These are phyloP conservation scores for Otolemur crassicaudatus DNA, from an alignment of 2,797 vertebrate genomes.

Conservation along the genomic window DNA sequence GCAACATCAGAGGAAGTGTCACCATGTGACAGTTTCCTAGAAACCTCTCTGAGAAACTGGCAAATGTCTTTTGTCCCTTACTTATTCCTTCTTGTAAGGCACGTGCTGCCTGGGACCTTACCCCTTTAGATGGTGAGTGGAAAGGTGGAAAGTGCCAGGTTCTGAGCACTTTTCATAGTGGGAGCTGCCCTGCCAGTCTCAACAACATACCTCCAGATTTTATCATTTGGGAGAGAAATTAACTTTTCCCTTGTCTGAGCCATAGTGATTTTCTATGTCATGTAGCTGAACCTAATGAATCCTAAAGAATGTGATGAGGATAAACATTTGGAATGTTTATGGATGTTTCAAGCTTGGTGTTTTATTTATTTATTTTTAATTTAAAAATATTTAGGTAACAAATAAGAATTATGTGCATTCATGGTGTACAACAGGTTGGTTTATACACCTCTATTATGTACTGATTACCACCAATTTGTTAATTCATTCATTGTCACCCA, in stretches of 20 bases:
- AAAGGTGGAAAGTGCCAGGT: neutral
- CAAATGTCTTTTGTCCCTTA: neutral
- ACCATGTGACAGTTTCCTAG: neutral
- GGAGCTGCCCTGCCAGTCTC: neutral
- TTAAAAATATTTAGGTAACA: neutral
- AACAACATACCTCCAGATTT: neutral
- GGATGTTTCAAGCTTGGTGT: neutral
- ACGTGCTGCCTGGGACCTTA: neutral
- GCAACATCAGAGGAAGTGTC: constrained; percentile 48
- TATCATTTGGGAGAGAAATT: constrained; percentile 16
- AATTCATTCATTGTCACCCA: neutral
- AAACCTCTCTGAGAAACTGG: constrained; percentile 7
- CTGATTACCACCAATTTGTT: neutral
- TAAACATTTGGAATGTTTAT: constrained; percentile 59
- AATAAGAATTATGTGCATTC: neutral
- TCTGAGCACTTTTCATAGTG: neutral
- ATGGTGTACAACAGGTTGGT: neutral
- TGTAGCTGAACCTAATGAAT: neutral
- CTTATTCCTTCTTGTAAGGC: constrained; percentile 26
- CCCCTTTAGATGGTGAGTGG: neutral
- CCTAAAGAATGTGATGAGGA: neutral
- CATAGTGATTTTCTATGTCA: neutral
- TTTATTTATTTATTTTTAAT: constrained; percentile 7
- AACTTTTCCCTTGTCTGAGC: neutral
- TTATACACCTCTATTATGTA: neutral